A percentile compares a stretch with the other conserved stretches of the same genome.
Conservation (phyloP, 2,888 invertebrate species). For the Phasia obesa region DNA sequence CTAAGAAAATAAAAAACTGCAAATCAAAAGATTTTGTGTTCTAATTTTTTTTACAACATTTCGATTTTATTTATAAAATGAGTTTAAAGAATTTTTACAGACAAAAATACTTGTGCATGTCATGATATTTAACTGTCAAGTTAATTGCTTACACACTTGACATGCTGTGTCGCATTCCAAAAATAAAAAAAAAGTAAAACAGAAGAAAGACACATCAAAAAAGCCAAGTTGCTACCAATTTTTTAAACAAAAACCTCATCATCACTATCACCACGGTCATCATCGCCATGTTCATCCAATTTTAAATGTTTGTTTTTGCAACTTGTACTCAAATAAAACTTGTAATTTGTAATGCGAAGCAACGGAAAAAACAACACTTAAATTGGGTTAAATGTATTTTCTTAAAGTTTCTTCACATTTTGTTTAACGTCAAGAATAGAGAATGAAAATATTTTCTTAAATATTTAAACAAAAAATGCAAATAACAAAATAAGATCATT, state of each 20-base stretch:
- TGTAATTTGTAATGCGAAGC: conserved; percentile 22
- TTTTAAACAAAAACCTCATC: conserved; percentile 18
- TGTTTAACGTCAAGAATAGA: conserved; percentile 15
- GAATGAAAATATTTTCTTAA: conserved; percentile 31
- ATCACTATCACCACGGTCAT: conserved; percentile 20
- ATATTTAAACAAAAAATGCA: conserved; percentile 6
- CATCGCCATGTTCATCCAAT: conserved; percentile 11
- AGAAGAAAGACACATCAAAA: not conserved
- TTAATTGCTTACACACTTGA: conserved; percentile 66
- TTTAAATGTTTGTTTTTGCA: conserved; percentile 23
- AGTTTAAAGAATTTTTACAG: conserved; percentile 17
- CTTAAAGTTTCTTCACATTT: not conserved
- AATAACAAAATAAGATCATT: conserved; percentile 16
- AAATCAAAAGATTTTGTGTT: conserved; percentile 1
- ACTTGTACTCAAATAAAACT: conserved; percentile 41
- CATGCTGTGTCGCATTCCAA: conserved; percentile 31
- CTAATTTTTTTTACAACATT: not conserved
- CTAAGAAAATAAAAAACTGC: too few relatives aligned
- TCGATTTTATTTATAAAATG: conserved; percentile 25
- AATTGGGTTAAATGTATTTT: conserved; percentile 55
- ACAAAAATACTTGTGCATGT: conserved; percentile 44
- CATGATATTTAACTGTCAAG: conserved; percentile 55
- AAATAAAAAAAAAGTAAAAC: not conserved
- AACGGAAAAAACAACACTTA: conserved; percentile 5
- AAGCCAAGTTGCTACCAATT: conserved; percentile 21